Conservation (phyloP, 2,797 vertebrate species). For the Lithobates sylvaticus region DNA sequence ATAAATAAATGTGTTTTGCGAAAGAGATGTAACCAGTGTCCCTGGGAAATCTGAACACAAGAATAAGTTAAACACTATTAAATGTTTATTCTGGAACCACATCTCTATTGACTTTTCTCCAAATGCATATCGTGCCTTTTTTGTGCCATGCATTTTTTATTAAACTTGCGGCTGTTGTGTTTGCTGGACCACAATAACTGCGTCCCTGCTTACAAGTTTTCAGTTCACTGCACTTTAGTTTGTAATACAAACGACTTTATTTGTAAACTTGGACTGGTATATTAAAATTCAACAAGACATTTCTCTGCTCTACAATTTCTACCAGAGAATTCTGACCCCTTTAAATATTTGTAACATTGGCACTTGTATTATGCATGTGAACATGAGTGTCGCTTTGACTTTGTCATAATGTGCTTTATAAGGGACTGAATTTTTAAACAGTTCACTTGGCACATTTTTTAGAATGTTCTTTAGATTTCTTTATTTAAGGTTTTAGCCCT, state of each 20-base stretch:
- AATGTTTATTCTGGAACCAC: constrained; percentile 42
- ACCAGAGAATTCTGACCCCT: not conserved
- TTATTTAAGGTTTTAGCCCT: not conserved
- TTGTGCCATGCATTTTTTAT: constrained; percentile 53
- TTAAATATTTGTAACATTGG: constrained; percentile 29
- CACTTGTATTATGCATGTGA: constrained; percentile 7
- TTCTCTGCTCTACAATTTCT: not conserved
- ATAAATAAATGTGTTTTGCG: constrained; percentile 46
- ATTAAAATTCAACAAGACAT: constrained; percentile 33
- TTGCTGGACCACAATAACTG: constrained; percentile 45
- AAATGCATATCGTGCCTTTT: constrained; percentile 37
- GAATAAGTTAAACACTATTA: constrained; percentile 40
- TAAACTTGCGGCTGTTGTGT: constrained; percentile 32
- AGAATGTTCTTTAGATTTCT: not conserved
- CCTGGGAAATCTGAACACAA: constrained; percentile 27
- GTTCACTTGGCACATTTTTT: not conserved
- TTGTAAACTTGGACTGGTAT: constrained; percentile 44
- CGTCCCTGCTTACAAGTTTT: constrained; percentile 21
- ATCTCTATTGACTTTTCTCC: constrained; percentile 47
- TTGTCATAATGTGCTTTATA: not conserved
- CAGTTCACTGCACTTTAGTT: constrained; percentile 37
- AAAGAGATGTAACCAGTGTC: constrained; percentile 5
- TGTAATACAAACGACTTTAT: constrained; percentile 40
- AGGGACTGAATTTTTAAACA: not conserved
- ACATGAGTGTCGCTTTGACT: constrained; percentile 16